Evolutionary conservation across 92 coral and sea anemone species (phyloP).

Genomic region (Paragorgia papillata): DNA sequence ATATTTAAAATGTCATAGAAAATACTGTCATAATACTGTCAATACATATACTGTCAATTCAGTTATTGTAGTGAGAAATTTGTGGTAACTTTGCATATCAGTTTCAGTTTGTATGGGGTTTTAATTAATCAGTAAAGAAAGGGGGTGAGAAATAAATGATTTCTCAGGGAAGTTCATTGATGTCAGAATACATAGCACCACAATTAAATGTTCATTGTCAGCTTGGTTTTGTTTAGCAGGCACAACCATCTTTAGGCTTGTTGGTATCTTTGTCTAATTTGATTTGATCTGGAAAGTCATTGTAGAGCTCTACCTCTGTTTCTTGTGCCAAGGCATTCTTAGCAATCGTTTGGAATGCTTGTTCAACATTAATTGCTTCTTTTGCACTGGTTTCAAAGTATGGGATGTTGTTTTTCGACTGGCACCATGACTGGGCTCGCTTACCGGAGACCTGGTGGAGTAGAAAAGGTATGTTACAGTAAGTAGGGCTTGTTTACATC

Average conservation of each 20-base stretch:
- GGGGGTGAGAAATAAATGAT: slow-evolving; percentile 28
- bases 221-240: slow-evolving; percentile 60
- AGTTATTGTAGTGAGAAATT: too few species aligned
- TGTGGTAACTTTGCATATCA: too few species aligned
- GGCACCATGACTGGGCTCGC: slow-evolving; percentile 98
- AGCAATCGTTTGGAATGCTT: slow-evolving; percentile 98
- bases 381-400: slow-evolving; percentile 99
- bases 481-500: too few species aligned
- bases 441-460: slow-evolving; percentile 80
- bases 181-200: slow-evolving; percentile 1
- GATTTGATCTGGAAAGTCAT: slow-evolving; percentile 99
- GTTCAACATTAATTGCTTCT: slow-evolving; percentile 98
- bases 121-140: not conserved
- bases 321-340: slow-evolving; percentile 98
- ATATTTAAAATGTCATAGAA: too few species aligned
- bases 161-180: slow-evolving; percentile 9
- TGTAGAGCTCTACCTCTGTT: slow-evolving; percentile 96
- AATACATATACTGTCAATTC: too few species aligned
- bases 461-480: not conserved
- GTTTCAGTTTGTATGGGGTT: too few species aligned
- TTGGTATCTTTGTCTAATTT: slow-evolving; percentile 76
- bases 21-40: too few species aligned
- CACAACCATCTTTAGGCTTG: slow-evolving; percentile 88
- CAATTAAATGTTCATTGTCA: slow-evolving; percentile 18
- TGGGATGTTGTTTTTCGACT: slow-evolving; percentile 94